These are phyloP conservation scores for Rhinogobius similis DNA, from an alignment of 2,113 vertebrate species.

Conservation along the genomic window DNA sequence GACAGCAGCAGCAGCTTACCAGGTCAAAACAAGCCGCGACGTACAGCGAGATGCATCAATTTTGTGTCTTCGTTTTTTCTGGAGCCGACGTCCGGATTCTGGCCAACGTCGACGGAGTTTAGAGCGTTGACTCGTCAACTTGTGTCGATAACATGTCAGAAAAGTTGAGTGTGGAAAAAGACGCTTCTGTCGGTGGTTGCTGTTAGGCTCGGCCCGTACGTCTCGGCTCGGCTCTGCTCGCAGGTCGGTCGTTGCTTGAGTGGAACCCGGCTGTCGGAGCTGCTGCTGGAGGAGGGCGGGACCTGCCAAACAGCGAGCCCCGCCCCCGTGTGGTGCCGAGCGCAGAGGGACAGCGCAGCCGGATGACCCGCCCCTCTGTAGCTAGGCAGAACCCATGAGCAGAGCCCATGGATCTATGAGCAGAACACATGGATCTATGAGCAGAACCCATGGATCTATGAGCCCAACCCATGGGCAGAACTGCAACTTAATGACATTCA, in stretches of 20 bases:
- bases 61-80: slow-evolving; percentile 35
- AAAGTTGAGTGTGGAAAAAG: slow-evolving; percentile 18
- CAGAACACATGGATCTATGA: too few species aligned
- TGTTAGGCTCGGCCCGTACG: not conserved
- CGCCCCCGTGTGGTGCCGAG: slow-evolving; percentile 15
- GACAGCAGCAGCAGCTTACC: slow-evolving; percentile 67
- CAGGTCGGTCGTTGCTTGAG: slow-evolving; percentile 56
- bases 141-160: slow-evolving; percentile 56
- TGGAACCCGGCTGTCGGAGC: not conserved
- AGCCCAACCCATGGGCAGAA: too few species aligned
- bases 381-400: too few species aligned
- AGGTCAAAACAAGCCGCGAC: slow-evolving; percentile 74
- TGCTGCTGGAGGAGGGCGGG: not conserved
- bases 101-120: slow-evolving; percentile 36
- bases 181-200: slow-evolving; percentile 40
- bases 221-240: not conserved
- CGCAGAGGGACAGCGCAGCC: not conserved
- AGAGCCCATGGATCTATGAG: too few species aligned
- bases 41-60: slow-evolving; percentile 63
- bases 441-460: too few species aligned
- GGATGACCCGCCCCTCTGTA: slow-evolving; percentile 1
- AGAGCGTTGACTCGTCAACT: slow-evolving; percentile 34
- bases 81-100: slow-evolving; percentile 36
- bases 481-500: not conserved
- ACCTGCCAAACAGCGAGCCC: slow-evolving; percentile 63